Evolutionary conservation across 2,113 vertebrate genomes (phyloP).

Genomic region (Festucalex cinctus): DNA sequence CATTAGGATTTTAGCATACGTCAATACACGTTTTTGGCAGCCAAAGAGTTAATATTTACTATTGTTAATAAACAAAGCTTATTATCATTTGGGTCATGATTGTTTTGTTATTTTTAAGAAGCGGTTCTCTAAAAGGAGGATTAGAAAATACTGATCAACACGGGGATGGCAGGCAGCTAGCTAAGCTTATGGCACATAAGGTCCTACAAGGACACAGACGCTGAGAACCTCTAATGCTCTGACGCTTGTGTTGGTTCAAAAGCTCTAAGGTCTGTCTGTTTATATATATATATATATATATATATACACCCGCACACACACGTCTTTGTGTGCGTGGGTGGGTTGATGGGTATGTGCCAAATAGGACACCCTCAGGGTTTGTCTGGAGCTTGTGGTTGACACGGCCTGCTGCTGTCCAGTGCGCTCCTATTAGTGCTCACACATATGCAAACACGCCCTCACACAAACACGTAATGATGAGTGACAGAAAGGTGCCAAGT

Average conservation of each 20-base stretch:
- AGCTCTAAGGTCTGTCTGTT: conserved; percentile 46
- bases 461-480: conserved; percentile 32
- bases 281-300: neutral
- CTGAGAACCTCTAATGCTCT: conserved; percentile 32
- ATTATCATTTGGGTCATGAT: neutral
- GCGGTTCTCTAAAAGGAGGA: neutral
- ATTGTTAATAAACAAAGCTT: neutral
- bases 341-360: conserved; percentile 52
- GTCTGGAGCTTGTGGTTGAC: conserved; percentile 70
- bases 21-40: too few relatives aligned
- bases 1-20: too few relatives aligned
- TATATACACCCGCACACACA: neutral
- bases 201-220: conserved; percentile 50
- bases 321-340: conserved; percentile 6
- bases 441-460: conserved; percentile 32
- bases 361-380: conserved; percentile 70
- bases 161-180: conserved; percentile 21
- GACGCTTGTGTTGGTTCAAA: conserved; percentile 36
- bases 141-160: conserved; percentile 14
- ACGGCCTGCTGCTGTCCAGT: conserved; percentile 65
- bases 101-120: conserved; percentile 5
- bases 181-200: conserved; percentile 49
- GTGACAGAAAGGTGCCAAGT: conserved; percentile 42
- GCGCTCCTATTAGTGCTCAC: conserved; percentile 62
- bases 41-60: neutral